Base-by-base conservation (phyloP, 30 jellyfish, hydroid and myxozoan species). In the Phacellophora camtschatica region DNA sequence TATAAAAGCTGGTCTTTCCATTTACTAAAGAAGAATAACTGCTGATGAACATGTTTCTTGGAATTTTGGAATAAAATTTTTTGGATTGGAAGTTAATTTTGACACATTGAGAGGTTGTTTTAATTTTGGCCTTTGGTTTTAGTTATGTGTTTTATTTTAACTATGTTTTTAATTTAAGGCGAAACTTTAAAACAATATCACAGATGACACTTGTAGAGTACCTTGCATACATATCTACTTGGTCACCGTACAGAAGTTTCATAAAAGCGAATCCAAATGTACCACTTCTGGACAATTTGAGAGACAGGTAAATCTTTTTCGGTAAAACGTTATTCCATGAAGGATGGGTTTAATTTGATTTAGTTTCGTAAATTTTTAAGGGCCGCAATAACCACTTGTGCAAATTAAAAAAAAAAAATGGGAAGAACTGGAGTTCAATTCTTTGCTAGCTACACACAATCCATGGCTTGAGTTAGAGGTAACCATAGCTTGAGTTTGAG, bases 211-310 rank as follows among this genome's bases (percentile, higher is more conserved):
- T 61, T 12, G 7, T 15, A 15, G 74, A 61, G 3, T 61, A 61
- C 25, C 37, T 61, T 29, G 37, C 50, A 23, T 61, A 61, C 55
- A 0, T 61, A 25, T 7, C 50, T 36, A 20, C 74, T 0, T 61
- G 37, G 74, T 61, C 74, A 61, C 31, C 74, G 3, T 61, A 61
- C 15, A 24, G 74, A 61, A 61, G 31, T 16, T 61, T 22, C 49
- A 61, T 61, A 4, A 61, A 61, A 61, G 48, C 27, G 29, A 10
- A 61, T 33, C 74, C 74, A 61, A 36, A 61, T 22, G 74, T 24
- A 61, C 74, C 74, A 61, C 13, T 61, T n/a, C 31, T 61, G 74
- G 19, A 61, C 13, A 61, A 61, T 30, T 12, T 61, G 1, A 29
- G 31, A 36, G 50, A 61, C 12, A 32, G 43, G 74, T 61, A 29